Evolutionary conservation across 1,140 invertebrate genomes (phyloP), one percentile per base, ranked within the genome.

Genomic region (Sycobia sp.): DNA sequence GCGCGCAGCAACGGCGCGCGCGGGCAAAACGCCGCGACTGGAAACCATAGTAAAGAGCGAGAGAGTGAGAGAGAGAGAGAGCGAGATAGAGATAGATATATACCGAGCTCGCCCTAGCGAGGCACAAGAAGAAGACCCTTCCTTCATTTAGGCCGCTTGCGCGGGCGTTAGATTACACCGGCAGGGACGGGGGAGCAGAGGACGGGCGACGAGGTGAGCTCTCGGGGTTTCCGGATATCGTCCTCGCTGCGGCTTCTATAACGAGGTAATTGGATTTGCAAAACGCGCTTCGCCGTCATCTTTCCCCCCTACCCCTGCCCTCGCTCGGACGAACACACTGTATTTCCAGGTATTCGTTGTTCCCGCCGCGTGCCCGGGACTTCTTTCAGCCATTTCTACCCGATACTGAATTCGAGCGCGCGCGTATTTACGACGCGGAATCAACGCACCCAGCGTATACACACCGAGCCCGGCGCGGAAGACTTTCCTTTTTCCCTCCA

Each of bases 211-310:
- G 39, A 39, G 34, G 22, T 8, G 32, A 46, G 60, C 44, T 62
- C 49, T 49, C 53, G 51, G 53, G 61, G 61, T 50, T 62, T 62
- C 53, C 50, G 64, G 56, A 67, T n/a, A n/a, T 46, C 57, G 46
- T 68, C 67, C 55, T 62, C 67, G 66, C 67, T 71, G 73, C 46
- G 73, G 75, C 75, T 76, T 75, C 75, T 76, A n/a, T n/a, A 76
- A 76, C 70, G 69, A 71, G 67, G 70, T 76, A 76, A 76, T 75
- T 75, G 62, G 71, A 75, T 75, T 76, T 49, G 34, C n/a, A n/a
- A n/a, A n/a, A n/a, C n/a, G n/a, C n/a, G n/a, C n/a, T n/a, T n/a
- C n/a, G 4, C 22, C 20, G 32, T 46, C 50, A 18, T 20, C n/a
- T 20, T 58, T 3, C 1, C 36, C 9, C 25, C 22, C 11, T 13